Percentiles rank a stretch among this genome's conserved stretches.
These are phyloP conservation scores for Patella pellucida DNA, from an alignment of 2,888 invertebrate species.

Conservation along the genomic window DNA sequence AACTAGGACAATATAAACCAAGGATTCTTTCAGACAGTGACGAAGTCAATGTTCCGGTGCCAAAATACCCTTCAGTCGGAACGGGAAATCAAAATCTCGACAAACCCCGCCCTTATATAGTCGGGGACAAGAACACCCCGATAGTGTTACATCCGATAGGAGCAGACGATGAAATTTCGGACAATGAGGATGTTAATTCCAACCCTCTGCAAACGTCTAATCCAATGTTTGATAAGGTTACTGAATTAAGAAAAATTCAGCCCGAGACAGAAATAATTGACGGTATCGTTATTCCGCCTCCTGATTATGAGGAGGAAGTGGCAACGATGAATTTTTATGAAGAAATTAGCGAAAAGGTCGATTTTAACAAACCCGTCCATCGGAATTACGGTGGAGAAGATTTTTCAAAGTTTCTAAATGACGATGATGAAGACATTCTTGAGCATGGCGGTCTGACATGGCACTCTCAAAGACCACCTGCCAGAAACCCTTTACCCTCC, in stretches of 20 bases:
- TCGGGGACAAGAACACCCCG: not conserved
- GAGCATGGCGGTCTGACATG: not conserved
- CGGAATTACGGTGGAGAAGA: not conserved
- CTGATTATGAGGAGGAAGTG: not conserved
- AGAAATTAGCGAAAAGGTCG: not conserved
- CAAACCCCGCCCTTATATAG: not conserved
- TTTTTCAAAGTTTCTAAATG: not conserved
- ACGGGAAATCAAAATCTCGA: not conserved
- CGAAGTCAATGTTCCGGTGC: not conserved
- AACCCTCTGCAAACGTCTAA: not conserved
- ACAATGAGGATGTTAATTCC: not conserved
- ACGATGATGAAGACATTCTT: not conserved
- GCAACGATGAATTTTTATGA: not conserved
- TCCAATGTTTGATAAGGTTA: not conserved
- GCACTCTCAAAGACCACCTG: not conserved
- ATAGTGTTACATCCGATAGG: not conserved
- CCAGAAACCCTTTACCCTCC: not conserved
- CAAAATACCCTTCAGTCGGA: not conserved
- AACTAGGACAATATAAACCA: not conserved
- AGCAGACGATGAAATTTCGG: not conserved
- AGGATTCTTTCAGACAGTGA: not conserved
- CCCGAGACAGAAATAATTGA: not conserved
- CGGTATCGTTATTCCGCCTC: not conserved
- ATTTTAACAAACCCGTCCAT: not conserved
- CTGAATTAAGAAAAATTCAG: not conserved